These are phyloP conservation scores for Andrena flavipes DNA, from an alignment of 2,888 invertebrate species.

Conservation along the genomic window DNA sequence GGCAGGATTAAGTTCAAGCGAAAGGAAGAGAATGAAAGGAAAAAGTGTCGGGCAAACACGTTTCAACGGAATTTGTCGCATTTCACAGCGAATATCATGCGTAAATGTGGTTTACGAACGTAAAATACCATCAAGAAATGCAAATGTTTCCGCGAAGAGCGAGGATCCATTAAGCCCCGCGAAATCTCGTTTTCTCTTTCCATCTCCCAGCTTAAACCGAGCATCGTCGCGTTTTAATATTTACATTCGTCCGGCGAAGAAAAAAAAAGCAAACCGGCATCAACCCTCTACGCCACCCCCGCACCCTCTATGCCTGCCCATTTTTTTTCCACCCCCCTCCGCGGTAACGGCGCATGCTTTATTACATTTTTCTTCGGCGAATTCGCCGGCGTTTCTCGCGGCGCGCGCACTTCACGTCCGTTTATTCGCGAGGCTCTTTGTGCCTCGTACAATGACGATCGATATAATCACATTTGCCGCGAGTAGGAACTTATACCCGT, in stretches of 20 bases:
- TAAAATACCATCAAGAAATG: slow-evolving; percentile 51
- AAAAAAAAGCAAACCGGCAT: neutral
- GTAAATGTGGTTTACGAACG: slow-evolving; percentile 7
- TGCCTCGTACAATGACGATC: slow-evolving; percentile 62
- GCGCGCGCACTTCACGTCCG: slow-evolving; percentile 11
- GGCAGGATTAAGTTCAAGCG: neutral
- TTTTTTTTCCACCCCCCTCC: neutral
- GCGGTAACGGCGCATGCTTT: slow-evolving; percentile 23
- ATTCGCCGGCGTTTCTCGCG: slow-evolving; percentile 10
- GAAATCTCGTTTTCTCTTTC: slow-evolving; percentile 52
- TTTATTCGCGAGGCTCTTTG: slow-evolving; percentile 42
- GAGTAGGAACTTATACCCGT: slow-evolving; percentile 61
- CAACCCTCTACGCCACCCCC: neutral
- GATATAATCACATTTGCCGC: slow-evolving; percentile 66
- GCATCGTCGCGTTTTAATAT: slow-evolving; percentile 49
- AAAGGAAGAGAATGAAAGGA: neutral
- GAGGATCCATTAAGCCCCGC: slow-evolving; percentile 51
- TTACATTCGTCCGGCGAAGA: slow-evolving; percentile 53
- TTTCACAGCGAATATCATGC: slow-evolving; percentile 16
- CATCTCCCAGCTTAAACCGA: slow-evolving; percentile 26
- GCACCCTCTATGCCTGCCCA: too few species aligned
- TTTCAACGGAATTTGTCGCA: slow-evolving; percentile 6
- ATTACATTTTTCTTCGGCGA: slow-evolving; percentile 19
- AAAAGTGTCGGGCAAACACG: slow-evolving; percentile 29
- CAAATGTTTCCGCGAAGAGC: slow-evolving; percentile 46